Conservation (phyloP, 2,797 vertebrate genomes). For the Microctenopoma stevenorrisi region DNA sequence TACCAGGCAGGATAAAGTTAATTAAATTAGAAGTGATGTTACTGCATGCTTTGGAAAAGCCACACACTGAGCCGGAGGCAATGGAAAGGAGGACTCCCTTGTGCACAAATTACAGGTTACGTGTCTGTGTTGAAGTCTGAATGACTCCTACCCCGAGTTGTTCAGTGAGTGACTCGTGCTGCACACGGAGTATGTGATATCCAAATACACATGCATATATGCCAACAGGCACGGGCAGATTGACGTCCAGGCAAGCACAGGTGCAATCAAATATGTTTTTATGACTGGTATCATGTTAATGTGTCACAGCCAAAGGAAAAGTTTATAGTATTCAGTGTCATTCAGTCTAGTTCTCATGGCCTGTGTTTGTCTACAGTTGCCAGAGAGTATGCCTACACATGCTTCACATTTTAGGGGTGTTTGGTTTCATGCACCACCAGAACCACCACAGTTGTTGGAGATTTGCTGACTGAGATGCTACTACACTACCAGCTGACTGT, state of each 20-base stretch:
- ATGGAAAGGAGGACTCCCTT: conserved; percentile 67
- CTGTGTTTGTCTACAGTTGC: conserved; percentile 73
- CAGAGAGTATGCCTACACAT: conserved; percentile 81
- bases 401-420: conserved; percentile 81
- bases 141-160: conserved; percentile 48
- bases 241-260: conserved; percentile 63
- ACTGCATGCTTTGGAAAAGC: conserved; percentile 65
- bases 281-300: conserved; percentile 73
- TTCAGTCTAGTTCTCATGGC: conserved; percentile 67
- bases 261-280: conserved; percentile 72
- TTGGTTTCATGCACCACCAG: conserved; percentile 74
- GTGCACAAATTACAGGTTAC: conserved; percentile 80
- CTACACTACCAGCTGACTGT: conserved; percentile 34
- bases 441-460: conserved; percentile 55
- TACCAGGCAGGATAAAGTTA: conserved; percentile 59
- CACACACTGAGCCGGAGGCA: conserved; percentile 73
- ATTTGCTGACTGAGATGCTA: conserved; percentile 68
- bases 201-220: conserved; percentile 32
- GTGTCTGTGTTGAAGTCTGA: conserved; percentile 65
- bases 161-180: conserved; percentile 51
- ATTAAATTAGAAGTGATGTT: conserved; percentile 77
- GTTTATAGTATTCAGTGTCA: conserved; percentile 75
- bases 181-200: conserved; percentile 35
- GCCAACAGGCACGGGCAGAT: conserved; percentile 29
- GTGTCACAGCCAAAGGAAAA: conserved; percentile 60